phyloP scores from a whole-genome alignment of 2,113 vertebrate species.

The Neolamprologus kungweensis region DNA sequence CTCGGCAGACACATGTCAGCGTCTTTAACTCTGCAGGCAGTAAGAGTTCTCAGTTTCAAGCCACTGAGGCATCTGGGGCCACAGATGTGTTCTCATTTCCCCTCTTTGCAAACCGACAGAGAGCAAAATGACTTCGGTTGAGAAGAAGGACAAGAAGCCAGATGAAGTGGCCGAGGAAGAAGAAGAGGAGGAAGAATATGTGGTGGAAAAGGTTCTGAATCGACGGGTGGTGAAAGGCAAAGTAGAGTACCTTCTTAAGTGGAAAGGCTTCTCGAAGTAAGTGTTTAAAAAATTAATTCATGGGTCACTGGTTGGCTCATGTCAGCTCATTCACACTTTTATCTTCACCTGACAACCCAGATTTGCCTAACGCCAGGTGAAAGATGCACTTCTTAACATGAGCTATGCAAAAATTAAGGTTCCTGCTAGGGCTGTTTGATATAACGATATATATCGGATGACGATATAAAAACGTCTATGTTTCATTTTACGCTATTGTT shows the following conservation, averaged over 20 bases:
- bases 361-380: fast-evolving
- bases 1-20: background rate
- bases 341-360: background rate
- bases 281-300: background rate
- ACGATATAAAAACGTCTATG: fast-evolving
- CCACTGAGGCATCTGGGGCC: background rate
- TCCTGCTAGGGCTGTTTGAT: background rate
- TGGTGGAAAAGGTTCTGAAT: constrained; percentile 95
- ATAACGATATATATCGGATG: fast-evolving
- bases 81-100: background rate
- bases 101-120: constrained; percentile 29
- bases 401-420: background rate
- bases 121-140: constrained; percentile 75
- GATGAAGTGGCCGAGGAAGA: constrained; percentile 92
- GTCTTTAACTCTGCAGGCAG: background rate
- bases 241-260: constrained; percentile 95
- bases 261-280: constrained; percentile 97
- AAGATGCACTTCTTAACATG: background rate
- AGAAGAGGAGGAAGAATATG: constrained; percentile 94
- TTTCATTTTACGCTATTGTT: background rate
- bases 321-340: background rate
- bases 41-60: background rate
- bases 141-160: constrained; percentile 95
- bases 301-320: background rate
- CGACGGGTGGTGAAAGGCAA: constrained; percentile 91